Conservation (phyloP, 2,797 vertebrate species). For the Phyllotis vaccarum region DNA sequence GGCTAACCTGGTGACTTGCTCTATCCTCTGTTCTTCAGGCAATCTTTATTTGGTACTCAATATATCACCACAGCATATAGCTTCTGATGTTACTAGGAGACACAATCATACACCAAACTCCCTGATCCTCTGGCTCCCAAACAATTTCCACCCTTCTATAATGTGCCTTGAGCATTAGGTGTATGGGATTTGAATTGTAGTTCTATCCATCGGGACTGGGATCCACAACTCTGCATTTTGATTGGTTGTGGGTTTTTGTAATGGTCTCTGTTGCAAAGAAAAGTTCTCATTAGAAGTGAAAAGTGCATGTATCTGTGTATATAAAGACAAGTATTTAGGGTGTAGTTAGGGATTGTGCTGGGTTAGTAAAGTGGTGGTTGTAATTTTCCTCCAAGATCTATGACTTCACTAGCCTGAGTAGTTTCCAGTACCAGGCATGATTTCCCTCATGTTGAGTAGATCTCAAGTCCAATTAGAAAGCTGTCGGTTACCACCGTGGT, state of each 20-base stretch:
- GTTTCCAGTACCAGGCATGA: no score
- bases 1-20: no score
- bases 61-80: not conserved
- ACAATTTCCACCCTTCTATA: not conserved
- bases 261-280: not conserved
- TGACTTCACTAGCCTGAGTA: no score
- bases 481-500: not conserved
- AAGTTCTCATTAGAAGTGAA: not conserved
- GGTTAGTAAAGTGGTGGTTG: no score
- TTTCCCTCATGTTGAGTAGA: no score
- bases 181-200: not conserved
- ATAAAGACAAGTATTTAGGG: not conserved
- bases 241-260: not conserved
- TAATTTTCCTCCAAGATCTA: no score
- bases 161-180: not conserved
- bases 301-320: not conserved
- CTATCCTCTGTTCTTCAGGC: no score
- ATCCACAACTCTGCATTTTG: not conserved
- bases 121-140: not conserved
- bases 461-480: no score
- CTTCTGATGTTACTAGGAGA: not conserved
- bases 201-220: not conserved
- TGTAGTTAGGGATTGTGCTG: not conserved
- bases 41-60: no score
- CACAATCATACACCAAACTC: not conserved